phyloP scores from a whole-genome alignment of 2,113 vertebrate species.

The Zosterops borbonicus region DNA sequence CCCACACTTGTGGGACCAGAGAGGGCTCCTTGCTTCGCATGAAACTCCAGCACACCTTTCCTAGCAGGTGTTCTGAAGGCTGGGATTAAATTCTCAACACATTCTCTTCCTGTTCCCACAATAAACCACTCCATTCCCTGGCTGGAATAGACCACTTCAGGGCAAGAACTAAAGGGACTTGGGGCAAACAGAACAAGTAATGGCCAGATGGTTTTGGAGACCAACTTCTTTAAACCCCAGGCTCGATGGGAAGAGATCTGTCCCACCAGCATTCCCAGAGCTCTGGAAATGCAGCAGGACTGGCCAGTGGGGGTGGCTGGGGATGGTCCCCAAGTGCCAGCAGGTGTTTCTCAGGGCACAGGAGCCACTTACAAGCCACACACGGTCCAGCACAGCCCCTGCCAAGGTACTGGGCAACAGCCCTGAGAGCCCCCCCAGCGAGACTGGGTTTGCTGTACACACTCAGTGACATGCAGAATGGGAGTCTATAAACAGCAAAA shows the following conservation, averaged over 20 bases:
- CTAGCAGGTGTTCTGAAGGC: background rate
- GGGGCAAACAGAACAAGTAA: background rate
- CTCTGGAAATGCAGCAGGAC: background rate
- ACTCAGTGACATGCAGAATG: background rate
- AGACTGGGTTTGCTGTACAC: fast-evolving
- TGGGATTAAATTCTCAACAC: background rate
- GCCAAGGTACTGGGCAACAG: background rate
- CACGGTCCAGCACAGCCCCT: background rate
- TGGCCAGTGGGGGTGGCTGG: background rate
- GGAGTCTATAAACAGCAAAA: background rate
- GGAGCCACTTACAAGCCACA: background rate
- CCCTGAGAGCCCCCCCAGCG: background rate
- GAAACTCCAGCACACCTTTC: background rate
- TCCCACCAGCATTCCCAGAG: background rate
- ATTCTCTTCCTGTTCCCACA: background rate
- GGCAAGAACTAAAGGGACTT: background rate
- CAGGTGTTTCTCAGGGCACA: background rate
- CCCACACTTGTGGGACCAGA: background rate
- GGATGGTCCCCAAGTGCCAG: background rate
- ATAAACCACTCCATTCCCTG: background rate
- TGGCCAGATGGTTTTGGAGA: background rate
- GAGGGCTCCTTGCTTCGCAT: background rate
- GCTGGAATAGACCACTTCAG: background rate
- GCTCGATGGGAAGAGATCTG: background rate
- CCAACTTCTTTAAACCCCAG: background rate